phyloP scores from a whole-genome alignment of 2,888 invertebrate species.

The Oegoconia quadripuncta region DNA sequence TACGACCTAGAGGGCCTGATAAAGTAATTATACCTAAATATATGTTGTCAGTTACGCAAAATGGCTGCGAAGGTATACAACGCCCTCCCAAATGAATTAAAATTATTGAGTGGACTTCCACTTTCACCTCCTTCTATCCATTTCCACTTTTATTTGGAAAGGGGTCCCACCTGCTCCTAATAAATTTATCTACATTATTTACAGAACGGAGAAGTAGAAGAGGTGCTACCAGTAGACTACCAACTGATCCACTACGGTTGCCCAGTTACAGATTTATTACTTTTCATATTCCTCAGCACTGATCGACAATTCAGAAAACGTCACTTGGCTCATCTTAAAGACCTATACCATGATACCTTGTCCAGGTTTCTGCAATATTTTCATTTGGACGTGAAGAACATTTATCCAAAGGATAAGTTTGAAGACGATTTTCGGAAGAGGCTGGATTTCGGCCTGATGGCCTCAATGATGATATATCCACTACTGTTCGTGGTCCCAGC shows the following conservation, averaged over 20 bases:
- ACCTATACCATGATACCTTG: conserved; percentile 38
- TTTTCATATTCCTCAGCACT: conserved; percentile 36
- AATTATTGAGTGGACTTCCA: too few relatives aligned
- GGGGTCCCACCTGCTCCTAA: too few relatives aligned
- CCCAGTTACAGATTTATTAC: conserved; percentile 41
- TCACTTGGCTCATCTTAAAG: conserved; percentile 35
- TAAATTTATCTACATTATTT: too few relatives aligned
- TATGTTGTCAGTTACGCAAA: too few relatives aligned
- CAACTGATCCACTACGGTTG: conserved; percentile 39
- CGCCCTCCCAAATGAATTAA: too few relatives aligned
- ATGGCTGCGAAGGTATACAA: too few relatives aligned
- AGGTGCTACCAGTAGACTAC: conserved; percentile 42
- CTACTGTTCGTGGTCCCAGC: conserved; percentile 37
- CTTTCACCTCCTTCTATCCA: too few relatives aligned
- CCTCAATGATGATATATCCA: conserved; percentile 27
- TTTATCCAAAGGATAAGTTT: conserved; percentile 36
- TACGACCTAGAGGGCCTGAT: too few relatives aligned
- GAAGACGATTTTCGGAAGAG: conserved; percentile 33
- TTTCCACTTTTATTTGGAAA: too few relatives aligned
- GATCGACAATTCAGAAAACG: conserved; percentile 40
- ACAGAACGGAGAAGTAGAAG: conserved; percentile 33
- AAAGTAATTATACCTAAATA: too few relatives aligned
- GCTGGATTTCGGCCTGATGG: conserved; percentile 40
- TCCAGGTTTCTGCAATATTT: conserved; percentile 36
- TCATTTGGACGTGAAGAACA: conserved; percentile 28